Base-by-base conservation (phyloP, 2,888 invertebrate genomes). In the Catocala fraxini region DNA sequence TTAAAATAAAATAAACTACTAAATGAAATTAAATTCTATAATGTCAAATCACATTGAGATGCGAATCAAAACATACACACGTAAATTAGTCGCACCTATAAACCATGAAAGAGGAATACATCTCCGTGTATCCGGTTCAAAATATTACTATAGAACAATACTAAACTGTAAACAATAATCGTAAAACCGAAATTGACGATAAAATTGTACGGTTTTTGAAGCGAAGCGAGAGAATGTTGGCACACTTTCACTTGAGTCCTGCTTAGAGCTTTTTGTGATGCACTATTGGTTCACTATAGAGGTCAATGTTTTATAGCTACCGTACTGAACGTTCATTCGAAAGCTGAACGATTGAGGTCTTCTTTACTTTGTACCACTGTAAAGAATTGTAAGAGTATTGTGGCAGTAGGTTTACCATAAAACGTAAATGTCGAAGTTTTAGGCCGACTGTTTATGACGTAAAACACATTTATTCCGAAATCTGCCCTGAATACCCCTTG, bases 161-260 rank as follows among this genome's bases (percentile, higher is more conserved):
- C 11, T 55, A 34, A 34, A 49, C 7, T n/a, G 41, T 53, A 64
- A 56, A 68, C 58, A 72, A 64, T 58, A 45, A 56, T 45, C 52
- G 51, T 62, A 64, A 60, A 70, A 63, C 35, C 51, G 48, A 61
- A 73, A 60, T 63, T 60, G 63, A 51, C 71, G 6, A 68, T 74
- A 61, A 71, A 71, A 65, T 12, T 45, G 45, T 59, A 71, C 56
- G 46, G 42, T 47, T 59, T 71, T 65, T 58, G 42, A 58, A 63
- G 51, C 34, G 48, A 10, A 55, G 56, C 43, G 41, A 33, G 46
- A 51, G 56, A 42, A 13, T 46, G n/a, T 25, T 61, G 65, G 51
- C 56, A 63, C 12, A 71, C 65, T 75, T 75, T 75, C 62, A 49
- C 62, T 58, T 3, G 12, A 68, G 49, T 64, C 58, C 60, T 72